These are phyloP conservation scores for Chaenodraco wilsoni DNA, from an alignment of 2,797 vertebrate species.

Conservation along the genomic window DNA sequence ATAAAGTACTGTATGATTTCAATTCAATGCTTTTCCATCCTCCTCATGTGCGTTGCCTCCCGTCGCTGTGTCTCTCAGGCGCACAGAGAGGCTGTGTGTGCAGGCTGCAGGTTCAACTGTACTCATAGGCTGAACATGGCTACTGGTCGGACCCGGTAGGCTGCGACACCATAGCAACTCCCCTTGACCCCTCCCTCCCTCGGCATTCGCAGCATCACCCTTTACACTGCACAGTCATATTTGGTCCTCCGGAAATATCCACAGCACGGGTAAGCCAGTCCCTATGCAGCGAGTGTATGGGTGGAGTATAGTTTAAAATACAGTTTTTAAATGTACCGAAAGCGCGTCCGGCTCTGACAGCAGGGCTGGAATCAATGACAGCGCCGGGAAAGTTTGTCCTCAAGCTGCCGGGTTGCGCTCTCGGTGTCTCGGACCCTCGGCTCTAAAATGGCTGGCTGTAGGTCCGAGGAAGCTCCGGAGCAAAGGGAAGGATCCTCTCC, in stretches of 20 bases:
- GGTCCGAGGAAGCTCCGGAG: slow-evolving; percentile 79
- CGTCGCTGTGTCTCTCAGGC: slow-evolving; percentile 33
- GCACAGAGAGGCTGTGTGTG: slow-evolving; percentile 13
- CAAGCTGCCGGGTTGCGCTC: slow-evolving; percentile 64
- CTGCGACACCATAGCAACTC: slow-evolving; percentile 85
- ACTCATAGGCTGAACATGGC: slow-evolving; percentile 78
- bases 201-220: slow-evolving; percentile 82
- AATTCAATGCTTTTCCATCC: slow-evolving; percentile 1
- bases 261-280: slow-evolving; percentile 87
- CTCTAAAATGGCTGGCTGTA: slow-evolving; percentile 89
- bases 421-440: slow-evolving; percentile 84
- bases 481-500: slow-evolving; percentile 39
- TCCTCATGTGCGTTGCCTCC: neutral
- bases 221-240: slow-evolving; percentile 87
- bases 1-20: slow-evolving; percentile 1
- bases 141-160: slow-evolving; percentile 83
- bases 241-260: slow-evolving; percentile 90
- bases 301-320: slow-evolving; percentile 85
- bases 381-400: slow-evolving; percentile 77
- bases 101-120: slow-evolving; percentile 77
- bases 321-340: slow-evolving; percentile 72
- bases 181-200: slow-evolving; percentile 83
- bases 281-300: slow-evolving; percentile 81
- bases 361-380: slow-evolving; percentile 37
- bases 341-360: slow-evolving; percentile 54